These are phyloP conservation scores for Chloroceryle amazona DNA, from an alignment of 2,797 vertebrate genomes.

Conservation along the genomic window DNA sequence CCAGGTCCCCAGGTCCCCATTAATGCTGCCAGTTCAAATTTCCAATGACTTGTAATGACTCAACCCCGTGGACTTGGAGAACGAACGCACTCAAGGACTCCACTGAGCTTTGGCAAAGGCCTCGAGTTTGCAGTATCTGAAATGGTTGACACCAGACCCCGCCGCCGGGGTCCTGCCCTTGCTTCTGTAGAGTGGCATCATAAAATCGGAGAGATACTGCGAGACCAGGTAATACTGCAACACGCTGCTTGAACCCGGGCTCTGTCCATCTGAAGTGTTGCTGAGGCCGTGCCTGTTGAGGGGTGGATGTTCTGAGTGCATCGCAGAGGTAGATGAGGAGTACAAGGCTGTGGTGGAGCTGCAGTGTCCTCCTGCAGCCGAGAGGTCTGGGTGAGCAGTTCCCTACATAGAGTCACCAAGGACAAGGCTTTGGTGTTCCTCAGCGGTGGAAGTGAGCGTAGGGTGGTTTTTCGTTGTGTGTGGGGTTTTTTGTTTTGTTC, in stretches of 20 bases:
- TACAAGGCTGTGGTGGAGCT: too few species aligned
- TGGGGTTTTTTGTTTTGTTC: too few species aligned
- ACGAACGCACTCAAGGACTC: neutral
- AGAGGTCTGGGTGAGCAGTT: neutral
- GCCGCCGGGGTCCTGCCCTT: neutral
- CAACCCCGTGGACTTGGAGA: neutral
- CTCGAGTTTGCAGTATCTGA: neutral
- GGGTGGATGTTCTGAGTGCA: neutral
- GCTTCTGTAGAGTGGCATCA: neutral
- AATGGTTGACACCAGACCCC: neutral
- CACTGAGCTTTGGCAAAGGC: neutral
- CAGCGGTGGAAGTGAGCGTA: too few species aligned
- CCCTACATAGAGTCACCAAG: accelerated
- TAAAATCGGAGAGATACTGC: neutral
- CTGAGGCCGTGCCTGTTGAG: neutral
- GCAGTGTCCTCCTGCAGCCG: neutral
- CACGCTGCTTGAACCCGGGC: neutral
- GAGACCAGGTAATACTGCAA: neutral
- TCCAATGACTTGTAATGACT: neutral
- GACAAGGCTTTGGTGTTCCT: neutral
- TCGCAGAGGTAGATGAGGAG: neutral
- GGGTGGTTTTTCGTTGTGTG: neutral
- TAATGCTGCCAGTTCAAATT: neutral
- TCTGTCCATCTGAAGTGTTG: constrained; percentile 3
- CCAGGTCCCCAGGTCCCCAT: neutral